Evolutionary conservation across 1,140 invertebrate species (phyloP), one percentile per base, ranked within the genome.

Genomic region (Drosophila micromelanica): DNA sequence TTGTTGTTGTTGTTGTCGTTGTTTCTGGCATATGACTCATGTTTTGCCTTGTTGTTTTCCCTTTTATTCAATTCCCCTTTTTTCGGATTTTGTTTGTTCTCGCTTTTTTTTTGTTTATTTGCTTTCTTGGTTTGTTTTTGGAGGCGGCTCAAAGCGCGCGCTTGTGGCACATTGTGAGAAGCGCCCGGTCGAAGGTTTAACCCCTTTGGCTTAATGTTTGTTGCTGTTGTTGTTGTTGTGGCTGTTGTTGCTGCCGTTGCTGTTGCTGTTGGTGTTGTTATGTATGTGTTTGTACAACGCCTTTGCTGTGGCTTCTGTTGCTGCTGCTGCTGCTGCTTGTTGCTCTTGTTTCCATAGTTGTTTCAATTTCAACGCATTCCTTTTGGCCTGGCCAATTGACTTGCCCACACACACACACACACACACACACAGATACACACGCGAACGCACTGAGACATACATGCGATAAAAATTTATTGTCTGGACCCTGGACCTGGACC

Each of bases 241-340:
- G 38, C 20, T 63, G 61, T 12, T 38, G 51, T 6, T 15, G 30
- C 13, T 56, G 60, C 27, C 20, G 56, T 40, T 40, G 27, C 6
- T 46, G 57, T 27, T 69, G 49, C 13, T 70, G 67, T n/a, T 49
- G 59, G n/a, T 85, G 69, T 57, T 80, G 70, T 86, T 85, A 67
- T 85, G 76, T 68, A 82, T 85, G 73, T 86, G 78, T 85, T 86
- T 85, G 81, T 81, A 85, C 80, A 85, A 85, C 78, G 81, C 81
- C 81, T 85, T 85, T 79, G 80, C 86, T 87, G 78, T 64, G 72
- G 71, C 56, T 64, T 56, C 56, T 75, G 64, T 27, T 59, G 60
- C 23, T 73, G 70, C 43, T 46, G 49, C n/a, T 72, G 40, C 9
- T 64, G 67, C 15, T 51, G 49, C 7, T 8, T 71, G 59, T 57